Conservation (phyloP, 2,113 vertebrate species). For the Callocephalon fimbriatum region DNA sequence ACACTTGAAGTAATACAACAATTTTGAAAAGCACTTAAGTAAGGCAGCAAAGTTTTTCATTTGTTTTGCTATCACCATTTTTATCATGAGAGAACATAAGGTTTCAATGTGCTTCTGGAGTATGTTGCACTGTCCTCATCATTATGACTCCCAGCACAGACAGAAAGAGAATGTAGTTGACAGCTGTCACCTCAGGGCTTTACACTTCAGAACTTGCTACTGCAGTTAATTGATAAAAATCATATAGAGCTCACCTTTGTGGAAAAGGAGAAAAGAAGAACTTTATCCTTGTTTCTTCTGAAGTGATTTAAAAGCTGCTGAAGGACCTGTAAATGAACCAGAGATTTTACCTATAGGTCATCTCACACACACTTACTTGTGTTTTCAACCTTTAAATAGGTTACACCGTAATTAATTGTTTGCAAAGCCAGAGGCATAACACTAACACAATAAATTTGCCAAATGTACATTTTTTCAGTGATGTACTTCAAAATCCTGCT, state of each 20-base stretch:
- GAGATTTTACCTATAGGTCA: neutral
- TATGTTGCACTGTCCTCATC: neutral
- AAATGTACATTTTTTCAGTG: neutral
- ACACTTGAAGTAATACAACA: neutral
- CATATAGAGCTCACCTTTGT: conserved; percentile 86
- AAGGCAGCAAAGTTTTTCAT: neutral
- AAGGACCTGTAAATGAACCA: conserved; percentile 85
- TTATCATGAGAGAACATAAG: neutral
- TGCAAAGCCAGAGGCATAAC: neutral
- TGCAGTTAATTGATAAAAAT: neutral
- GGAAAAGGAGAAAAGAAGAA: conserved; percentile 94
- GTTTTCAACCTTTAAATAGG: neutral
- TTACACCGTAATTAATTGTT: neutral
- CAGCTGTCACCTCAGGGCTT: neutral
- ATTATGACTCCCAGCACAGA: neutral
- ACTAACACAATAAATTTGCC: neutral
- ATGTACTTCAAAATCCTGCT: neutral
- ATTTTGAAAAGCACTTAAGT: neutral
- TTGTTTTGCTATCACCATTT: neutral
- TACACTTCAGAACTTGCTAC: neutral
- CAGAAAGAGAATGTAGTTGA: neutral
- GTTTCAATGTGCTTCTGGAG: neutral
- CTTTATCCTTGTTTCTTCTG: conserved; percentile 86
- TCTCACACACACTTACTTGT: neutral
- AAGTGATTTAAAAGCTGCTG: conserved; percentile 90